Base-by-base conservation (phyloP, 2,888 invertebrate species). In the Vesta saturnalis region DNA sequence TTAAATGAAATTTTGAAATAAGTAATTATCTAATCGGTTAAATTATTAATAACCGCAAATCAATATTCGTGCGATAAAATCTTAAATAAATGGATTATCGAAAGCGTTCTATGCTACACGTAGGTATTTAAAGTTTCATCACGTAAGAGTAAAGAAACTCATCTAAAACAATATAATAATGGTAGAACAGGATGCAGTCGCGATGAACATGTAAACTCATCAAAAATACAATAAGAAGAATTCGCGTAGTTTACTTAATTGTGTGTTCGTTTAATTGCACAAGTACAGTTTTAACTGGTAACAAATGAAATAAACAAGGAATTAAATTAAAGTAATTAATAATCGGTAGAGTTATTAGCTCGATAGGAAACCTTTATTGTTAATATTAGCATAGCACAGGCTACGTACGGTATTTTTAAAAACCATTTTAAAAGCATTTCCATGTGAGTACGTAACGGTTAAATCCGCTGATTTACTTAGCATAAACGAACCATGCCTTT, bases 401-500 rank as follows among this genome's bases (percentile, higher is more conserved):
- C 18, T 52, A 19, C 19, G 19, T 52, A 52, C 16, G 52, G 52
- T 52, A 52, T 49, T 49, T 49, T 49, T 43, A 49, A 64, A 54
- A 55, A 63, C 56, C 56, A 56, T 46, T 56, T 56, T 46, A 22
- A 14, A 46, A 62, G 19, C 19, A 54, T 43, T 62, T 43, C 62
- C 62, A 49, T 63, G 52, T 61, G 55, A 67, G 62, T 49, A 61
- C 55, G 52, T 67, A 67, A 67, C 67, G 67, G 67, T 35, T 30
- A 49, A 60, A 39, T 15, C 30, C 54, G 47, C 49, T 56, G 67
- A 67, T 67, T 68, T 68, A 55, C 60, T 64, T 54, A 52, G 47
- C 60, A 60, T 46, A 64, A 68, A 60, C 63, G 63, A 64, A 68
- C 60, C 68, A 60, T 68, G 64, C 60, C 55, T 60, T 68, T 60